phyloP scores from a whole-genome alignment of 2,888 invertebrate genomes.

The Scaptomyza flava region DNA sequence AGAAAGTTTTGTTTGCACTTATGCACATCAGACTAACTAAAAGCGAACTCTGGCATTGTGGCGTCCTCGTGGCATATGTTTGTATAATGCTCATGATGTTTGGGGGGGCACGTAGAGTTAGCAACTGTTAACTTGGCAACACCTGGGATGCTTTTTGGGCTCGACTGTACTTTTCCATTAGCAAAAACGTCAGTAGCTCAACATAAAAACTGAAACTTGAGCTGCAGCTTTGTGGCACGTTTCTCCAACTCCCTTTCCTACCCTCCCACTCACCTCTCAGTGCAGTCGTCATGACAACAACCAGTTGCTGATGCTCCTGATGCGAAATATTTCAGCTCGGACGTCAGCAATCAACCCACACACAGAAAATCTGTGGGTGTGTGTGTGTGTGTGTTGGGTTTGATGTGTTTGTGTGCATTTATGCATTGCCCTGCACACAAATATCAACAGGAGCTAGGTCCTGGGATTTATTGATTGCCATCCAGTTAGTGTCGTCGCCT shows the following conservation, averaged over 20 bases:
- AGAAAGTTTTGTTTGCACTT: background rate
- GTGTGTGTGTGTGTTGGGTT: background rate
- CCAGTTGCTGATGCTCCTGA: conserved; percentile 60
- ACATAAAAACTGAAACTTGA: conserved; percentile 22
- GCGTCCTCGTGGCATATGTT: background rate
- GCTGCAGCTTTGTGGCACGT: conserved; percentile 5
- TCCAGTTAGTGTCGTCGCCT: conserved; percentile 40
- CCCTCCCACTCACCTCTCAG: background rate
- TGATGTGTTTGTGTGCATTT: conserved; percentile 49
- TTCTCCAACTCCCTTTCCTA: background rate
- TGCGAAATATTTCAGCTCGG: conserved; percentile 49
- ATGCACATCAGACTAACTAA: conserved; percentile 1
- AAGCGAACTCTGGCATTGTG: conserved; percentile 1
- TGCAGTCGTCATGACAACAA: conserved; percentile 63
- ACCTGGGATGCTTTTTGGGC: conserved; percentile 30
- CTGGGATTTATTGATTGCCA: conserved; percentile 76
- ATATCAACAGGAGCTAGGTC: conserved; percentile 73
- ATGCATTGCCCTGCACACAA: conserved; percentile 68
- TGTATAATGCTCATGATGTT: conserved; percentile 20
- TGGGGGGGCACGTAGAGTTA: background rate
- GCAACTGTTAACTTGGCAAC: conserved; percentile 16
- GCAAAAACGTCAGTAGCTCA: conserved; percentile 13
- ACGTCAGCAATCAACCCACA: conserved; percentile 68
- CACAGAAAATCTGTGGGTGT: background rate
- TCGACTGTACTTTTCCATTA: conserved; percentile 55